Evolutionary conservation across 2,797 vertebrate species (phyloP).

Genomic region (Gymnoscopelus braueri): DNA sequence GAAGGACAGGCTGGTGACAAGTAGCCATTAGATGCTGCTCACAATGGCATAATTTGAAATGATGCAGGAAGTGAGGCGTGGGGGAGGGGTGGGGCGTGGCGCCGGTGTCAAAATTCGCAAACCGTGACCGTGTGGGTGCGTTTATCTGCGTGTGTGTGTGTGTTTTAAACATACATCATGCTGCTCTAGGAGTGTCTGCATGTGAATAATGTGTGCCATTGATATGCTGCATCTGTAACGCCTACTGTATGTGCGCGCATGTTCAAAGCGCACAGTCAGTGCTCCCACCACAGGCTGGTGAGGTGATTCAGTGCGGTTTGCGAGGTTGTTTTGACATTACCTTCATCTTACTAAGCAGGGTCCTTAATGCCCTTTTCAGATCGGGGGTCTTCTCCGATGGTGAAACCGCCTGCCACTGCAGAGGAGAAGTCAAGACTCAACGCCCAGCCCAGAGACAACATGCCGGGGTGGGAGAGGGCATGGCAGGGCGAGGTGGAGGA

Average conservation of each 20-base stretch:
- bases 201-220: neutral
- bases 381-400: conserved; percentile 88
- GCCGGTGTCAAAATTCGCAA: neutral
- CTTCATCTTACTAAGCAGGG: conserved; percentile 89
- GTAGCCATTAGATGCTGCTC: conserved; percentile 37
- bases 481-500: conserved; percentile 12
- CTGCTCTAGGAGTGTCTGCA: conserved; percentile 8
- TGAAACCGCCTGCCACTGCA: conserved; percentile 86
- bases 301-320: conserved; percentile 47
- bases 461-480: conserved; percentile 54
- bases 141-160: neutral
- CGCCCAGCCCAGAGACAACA: conserved; percentile 73
- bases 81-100: conserved; percentile 17
- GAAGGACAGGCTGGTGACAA: conserved; percentile 20
- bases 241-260: conserved; percentile 19
- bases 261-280: conserved; percentile 24
- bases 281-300: conserved; percentile 27
- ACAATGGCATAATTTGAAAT: conserved; percentile 31
- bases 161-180: conserved; percentile 29
- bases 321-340: conserved; percentile 74
- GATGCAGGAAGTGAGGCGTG: conserved; percentile 35
- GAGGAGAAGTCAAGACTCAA: conserved; percentile 85
- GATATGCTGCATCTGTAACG: conserved; percentile 1
- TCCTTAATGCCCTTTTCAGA: conserved; percentile 89
- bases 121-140: neutral